Conservation (phyloP, 2,888 invertebrate genomes). For the Caenorhabditis sulstoni region DNA sequence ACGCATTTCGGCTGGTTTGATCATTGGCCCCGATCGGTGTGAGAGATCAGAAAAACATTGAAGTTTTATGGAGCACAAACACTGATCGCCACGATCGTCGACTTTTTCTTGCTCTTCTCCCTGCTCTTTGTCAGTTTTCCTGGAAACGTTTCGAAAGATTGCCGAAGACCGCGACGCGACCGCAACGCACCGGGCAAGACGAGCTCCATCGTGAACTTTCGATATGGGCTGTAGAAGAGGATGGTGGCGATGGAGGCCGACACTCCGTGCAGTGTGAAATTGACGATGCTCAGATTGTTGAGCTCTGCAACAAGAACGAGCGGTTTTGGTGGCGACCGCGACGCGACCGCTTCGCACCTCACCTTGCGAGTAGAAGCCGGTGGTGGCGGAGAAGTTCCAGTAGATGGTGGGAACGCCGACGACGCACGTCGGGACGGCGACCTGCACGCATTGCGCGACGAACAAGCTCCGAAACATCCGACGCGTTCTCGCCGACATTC, state of each 20-base stretch:
- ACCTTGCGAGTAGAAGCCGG: conserved; percentile 36
- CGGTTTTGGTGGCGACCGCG: not conserved
- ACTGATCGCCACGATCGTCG: no score
- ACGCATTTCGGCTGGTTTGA: no score
- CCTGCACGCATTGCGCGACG: conserved; percentile 28
- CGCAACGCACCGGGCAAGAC: not conserved
- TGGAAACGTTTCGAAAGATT: no score
- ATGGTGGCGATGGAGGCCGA: conserved; percentile 42
- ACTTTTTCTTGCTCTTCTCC: no score
- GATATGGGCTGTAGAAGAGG: conserved; percentile 31
- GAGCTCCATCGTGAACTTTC: not conserved
- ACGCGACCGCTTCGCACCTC: not conserved
- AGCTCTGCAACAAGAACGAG: conserved; percentile 20
- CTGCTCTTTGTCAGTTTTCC: no score
- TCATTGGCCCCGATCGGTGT: no score
- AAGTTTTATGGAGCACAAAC: no score
- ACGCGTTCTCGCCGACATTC: conserved; percentile 24
- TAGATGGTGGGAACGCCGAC: conserved; percentile 35
- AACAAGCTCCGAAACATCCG: conserved; percentile 37
- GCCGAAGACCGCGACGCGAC: not conserved
- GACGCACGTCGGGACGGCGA: conserved; percentile 28
- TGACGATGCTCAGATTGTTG: conserved; percentile 37
- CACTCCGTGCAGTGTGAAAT: conserved; percentile 43
- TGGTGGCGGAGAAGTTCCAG: conserved; percentile 41
- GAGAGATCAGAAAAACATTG: no score